These are phyloP conservation scores for Centropyge bicolor DNA, from an alignment of 2,797 vertebrate species.

Conservation along the genomic window DNA sequence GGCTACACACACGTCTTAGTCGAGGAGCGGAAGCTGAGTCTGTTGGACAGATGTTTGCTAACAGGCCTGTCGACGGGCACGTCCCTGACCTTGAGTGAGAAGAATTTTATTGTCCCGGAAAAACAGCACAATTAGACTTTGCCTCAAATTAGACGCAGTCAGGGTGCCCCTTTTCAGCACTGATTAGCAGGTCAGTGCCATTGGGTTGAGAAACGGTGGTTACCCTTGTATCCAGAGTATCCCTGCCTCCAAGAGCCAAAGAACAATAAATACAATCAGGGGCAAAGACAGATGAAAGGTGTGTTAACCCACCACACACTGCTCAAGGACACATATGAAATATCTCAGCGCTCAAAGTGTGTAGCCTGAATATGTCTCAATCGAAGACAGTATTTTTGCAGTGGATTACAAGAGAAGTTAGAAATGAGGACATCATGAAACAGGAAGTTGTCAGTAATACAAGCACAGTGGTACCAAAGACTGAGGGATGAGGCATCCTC, in stretches of 20 bases:
- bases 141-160: constrained; percentile 86
- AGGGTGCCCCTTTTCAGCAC: constrained; percentile 80
- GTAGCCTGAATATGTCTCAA: constrained; percentile 14
- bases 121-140: constrained; percentile 86
- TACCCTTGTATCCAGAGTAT: constrained; percentile 52
- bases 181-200: constrained; percentile 83
- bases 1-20: constrained; percentile 82
- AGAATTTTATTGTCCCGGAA: constrained; percentile 91
- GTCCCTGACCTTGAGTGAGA: constrained; percentile 87
- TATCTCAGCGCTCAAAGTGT: constrained; percentile 2
- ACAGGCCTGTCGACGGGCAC: constrained; percentile 84
- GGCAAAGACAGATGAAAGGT: constrained; percentile 57
- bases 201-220: constrained; percentile 62
- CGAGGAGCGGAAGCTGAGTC: constrained; percentile 85
- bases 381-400: neutral
- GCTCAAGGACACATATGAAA: constrained; percentile 43
- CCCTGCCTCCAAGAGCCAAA: constrained; percentile 49
- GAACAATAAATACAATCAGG: constrained; percentile 80
- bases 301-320: constrained; percentile 19
- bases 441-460: constrained; percentile 3
- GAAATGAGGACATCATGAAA: constrained; percentile 5
- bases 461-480: constrained; percentile 9
- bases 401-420: neutral
- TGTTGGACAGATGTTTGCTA: constrained; percentile 95
- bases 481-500: constrained; percentile 49